A percentile compares a stretch with the other conserved stretches of the same genome.
phyloP scores from a whole-genome alignment of 2,797 vertebrate genomes.

The Apogon talboti region DNA sequence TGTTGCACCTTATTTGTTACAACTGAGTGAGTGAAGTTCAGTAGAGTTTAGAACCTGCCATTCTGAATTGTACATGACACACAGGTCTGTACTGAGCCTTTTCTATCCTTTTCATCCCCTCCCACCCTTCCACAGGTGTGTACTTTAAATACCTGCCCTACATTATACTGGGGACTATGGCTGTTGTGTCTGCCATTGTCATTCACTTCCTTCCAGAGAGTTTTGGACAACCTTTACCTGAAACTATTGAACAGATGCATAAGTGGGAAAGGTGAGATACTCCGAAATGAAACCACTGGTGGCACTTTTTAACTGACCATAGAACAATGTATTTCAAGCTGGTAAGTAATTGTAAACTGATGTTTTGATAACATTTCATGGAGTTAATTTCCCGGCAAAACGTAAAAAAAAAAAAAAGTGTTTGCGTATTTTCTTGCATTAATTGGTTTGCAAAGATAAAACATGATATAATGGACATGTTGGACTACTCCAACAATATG shows the following conservation, averaged over 20 bases:
- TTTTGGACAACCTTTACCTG: conserved; percentile 85
- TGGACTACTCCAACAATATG: no score
- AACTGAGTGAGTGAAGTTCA: conserved; percentile 75
- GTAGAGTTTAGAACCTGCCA: no score
- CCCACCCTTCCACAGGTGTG: conserved; percentile 70
- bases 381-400: no score
- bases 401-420: no score
- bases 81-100: not conserved
- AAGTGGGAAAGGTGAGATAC: conserved; percentile 79
- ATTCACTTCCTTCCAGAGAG: conserved; percentile 90
- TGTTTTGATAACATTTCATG: no score
- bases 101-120: not conserved
- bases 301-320: not conserved
- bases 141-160: conserved; percentile 87
- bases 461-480: no score
- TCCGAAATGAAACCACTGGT: not conserved
- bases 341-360: no score
- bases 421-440: no score
- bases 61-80: no score
- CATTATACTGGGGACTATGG: conserved; percentile 86
- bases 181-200: conserved; percentile 80
- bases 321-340: no score
- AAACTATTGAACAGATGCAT: conserved; percentile 88
- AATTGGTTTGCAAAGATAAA: no score
- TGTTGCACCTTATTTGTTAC: conserved; percentile 87